Evolutionary conservation across 37 sponge, comb jelly and placozoan species (phyloP).

Genomic region (Eunapius fragilis): DNA sequence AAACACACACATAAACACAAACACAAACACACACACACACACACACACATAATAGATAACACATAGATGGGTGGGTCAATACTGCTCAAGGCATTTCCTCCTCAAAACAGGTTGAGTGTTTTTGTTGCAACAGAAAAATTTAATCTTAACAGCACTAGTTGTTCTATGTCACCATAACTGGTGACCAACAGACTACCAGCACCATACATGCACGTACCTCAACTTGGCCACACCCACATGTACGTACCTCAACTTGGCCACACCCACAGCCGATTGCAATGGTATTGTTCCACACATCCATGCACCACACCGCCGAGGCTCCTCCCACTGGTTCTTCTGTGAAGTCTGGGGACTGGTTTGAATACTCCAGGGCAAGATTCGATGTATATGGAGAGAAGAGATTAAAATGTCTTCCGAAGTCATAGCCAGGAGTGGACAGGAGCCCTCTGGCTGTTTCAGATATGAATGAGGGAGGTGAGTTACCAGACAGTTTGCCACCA

Average conservation of each 20-base stretch:
- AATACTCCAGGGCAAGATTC: conserved; percentile 66
- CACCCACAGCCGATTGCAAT: conserved; percentile 74
- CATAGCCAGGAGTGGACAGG: conserved; percentile 32
- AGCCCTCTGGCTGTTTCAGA: background rate
- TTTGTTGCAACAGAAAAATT: too few relatives aligned
- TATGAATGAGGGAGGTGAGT: background rate
- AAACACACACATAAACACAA: too few relatives aligned
- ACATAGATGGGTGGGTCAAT: too few relatives aligned
- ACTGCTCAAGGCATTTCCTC: too few relatives aligned
- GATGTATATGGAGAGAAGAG: conserved; percentile 77
- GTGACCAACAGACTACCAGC: too few relatives aligned
- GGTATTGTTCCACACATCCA: conserved; percentile 53
- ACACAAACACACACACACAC: too few relatives aligned
- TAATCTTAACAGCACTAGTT: too few relatives aligned
- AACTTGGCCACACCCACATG: conserved; percentile 75
- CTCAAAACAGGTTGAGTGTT: too few relatives aligned
- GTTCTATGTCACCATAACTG: too few relatives aligned
- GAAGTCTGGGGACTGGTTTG: background rate
- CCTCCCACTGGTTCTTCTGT: background rate
- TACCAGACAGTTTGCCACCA: background rate
- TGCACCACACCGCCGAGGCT: conserved; percentile 74
- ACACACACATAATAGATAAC: too few relatives aligned
- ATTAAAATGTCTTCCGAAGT: conserved; percentile 68
- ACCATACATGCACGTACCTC: conserved; percentile 1
- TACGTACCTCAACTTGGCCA: conserved; percentile 82